Evolutionary conservation across 2,113 vertebrate genomes (phyloP), one percentile per base, ranked within the genome.

Genomic region (Platichthys stellatus): DNA sequence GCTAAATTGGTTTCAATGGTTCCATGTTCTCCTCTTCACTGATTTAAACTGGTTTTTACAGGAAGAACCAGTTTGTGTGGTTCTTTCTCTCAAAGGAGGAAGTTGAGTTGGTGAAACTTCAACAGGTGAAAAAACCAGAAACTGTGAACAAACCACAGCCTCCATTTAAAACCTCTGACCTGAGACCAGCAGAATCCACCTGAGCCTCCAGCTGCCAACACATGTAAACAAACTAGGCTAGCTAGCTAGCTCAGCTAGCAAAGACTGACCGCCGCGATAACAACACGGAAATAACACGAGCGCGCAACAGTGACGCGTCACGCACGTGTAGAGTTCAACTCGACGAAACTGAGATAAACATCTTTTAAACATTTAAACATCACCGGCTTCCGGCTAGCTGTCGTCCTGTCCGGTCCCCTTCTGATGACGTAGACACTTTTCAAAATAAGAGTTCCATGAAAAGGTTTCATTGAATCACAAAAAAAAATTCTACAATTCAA

Each of bases 371-470:
- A 18, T 53, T 4, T 62, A n/a, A 11, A 40, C 14, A 12, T 17
- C 38, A 45, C 40, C 40, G 63, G 43, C 40, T 45, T 20, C 35
- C 60, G 8, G 6, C 35, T 15, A 63, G 20, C 31, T 38, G 21
- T 14, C 14, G 11, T 47, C 43, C 43, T 38, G 63, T 45, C 43
- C 43, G n/a, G 63, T 45, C 63, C 43, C 45, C 23, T 17, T 1
- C 40, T 45, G 40, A 64, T 64, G 63, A 64, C 63, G 63, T 5
- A 15, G 4, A 2, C 4, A 11, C 15, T 21, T 74, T 78, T 85
- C 84, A 82, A 76, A 89, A 76, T 81, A 85, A 84, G 76, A 0
- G 70, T 61, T 10, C 0, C 3, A n/a, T 9, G 31, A 7, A 31
- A 31, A 31, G 31, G 31, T 31, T 31, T 31, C 31, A 31, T 31